phyloP scores from a whole-genome alignment of 2,797 vertebrate genomes.

The Betta splendens region DNA sequence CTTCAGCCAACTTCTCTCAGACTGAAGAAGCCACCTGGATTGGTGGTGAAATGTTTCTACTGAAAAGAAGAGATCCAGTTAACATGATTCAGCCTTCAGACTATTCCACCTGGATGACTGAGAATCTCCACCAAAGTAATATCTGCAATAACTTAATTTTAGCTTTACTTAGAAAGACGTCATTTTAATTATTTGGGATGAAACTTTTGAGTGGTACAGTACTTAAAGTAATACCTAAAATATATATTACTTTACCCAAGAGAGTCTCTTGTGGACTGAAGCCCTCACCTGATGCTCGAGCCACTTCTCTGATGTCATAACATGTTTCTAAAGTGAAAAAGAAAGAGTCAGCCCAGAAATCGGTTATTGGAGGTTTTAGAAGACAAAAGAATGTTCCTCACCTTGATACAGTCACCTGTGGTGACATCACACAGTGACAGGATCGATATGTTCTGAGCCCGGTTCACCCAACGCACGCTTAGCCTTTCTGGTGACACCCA shows the following conservation, averaged over 20 bases:
- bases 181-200: too few species aligned
- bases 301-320: constrained; percentile 79
- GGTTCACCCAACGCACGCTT: constrained; percentile 79
- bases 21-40: too few species aligned
- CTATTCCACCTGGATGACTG: too few species aligned
- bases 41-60: too few species aligned
- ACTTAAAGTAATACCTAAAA: too few species aligned
- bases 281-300: constrained; percentile 74
- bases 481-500: constrained; percentile 70
- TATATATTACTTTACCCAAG: neutral
- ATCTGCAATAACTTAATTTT: too few species aligned
- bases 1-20: too few species aligned
- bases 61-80: too few species aligned
- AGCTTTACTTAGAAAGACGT: too few species aligned
- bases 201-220: neutral
- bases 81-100: too few species aligned
- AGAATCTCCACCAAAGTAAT: too few species aligned
- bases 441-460: constrained; percentile 77
- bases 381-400: constrained; percentile 20
- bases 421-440: constrained; percentile 70
- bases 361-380: neutral
- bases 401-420: constrained; percentile 63
- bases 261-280: neutral
- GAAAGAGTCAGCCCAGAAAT: neutral
- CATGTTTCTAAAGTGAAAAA: constrained; percentile 70